Evolutionary conservation across 2,888 invertebrate genomes (phyloP).

Genomic region (Pogonocherus hispidulus): DNA sequence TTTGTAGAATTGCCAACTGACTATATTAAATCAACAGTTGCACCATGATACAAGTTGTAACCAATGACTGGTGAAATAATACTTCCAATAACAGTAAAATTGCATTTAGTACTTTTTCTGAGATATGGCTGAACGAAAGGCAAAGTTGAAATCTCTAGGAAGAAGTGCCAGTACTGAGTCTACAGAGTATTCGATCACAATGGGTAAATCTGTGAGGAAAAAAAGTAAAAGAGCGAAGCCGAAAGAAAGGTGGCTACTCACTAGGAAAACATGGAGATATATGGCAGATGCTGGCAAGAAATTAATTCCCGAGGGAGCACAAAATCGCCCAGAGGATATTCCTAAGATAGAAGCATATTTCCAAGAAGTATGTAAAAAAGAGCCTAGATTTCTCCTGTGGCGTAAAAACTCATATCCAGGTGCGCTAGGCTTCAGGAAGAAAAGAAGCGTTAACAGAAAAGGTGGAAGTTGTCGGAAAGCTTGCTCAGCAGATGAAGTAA

Average conservation of each 20-base stretch:
- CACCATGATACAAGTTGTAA: constrained; percentile 33
- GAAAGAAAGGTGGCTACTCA: constrained; percentile 89
- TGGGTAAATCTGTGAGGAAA: constrained; percentile 74
- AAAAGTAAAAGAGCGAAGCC: constrained; percentile 68
- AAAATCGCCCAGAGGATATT: constrained; percentile 81
- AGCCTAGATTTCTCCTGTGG: constrained; percentile 85
- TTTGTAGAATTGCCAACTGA: constrained; percentile 43
- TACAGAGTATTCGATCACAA: constrained; percentile 67
- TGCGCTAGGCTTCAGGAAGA: constrained; percentile 73
- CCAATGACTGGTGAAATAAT: constrained; percentile 44
- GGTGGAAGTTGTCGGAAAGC: constrained; percentile 80
- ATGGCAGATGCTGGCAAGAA: constrained; percentile 93
- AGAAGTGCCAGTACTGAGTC: constrained; percentile 69
- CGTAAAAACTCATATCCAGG: constrained; percentile 87
- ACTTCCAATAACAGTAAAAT: constrained; percentile 29
- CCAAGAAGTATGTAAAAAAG: constrained; percentile 84
- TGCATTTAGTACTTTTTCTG: constrained; percentile 27
- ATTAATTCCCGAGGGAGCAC: constrained; percentile 85
- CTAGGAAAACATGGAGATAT: constrained; percentile 91
- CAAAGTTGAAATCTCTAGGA: constrained; percentile 59
- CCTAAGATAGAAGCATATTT: constrained; percentile 88
- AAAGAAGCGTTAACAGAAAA: constrained; percentile 71
- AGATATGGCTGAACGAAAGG: constrained; percentile 58
- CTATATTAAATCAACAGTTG: constrained; percentile 14
- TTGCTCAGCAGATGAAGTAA: constrained; percentile 77